phyloP scores from a whole-genome alignment of 37 sponge, comb jelly and placozoan genomes.

The Bolinopsis microptera region DNA sequence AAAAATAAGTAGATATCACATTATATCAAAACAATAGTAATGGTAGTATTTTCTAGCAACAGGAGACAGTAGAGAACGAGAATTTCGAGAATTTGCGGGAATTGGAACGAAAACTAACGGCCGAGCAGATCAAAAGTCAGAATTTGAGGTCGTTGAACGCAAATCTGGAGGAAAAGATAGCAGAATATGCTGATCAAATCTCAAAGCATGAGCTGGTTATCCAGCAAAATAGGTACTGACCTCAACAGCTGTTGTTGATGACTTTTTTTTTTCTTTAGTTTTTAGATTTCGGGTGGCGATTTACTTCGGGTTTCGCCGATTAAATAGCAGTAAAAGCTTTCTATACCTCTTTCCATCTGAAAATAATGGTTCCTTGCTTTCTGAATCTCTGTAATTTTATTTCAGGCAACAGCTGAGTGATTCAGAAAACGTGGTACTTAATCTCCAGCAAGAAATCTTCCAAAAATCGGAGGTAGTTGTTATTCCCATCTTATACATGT shows the following conservation, averaged over 20 bases:
- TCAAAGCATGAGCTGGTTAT: not conserved
- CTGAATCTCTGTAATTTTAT: too few relatives aligned
- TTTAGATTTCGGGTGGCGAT: too few relatives aligned
- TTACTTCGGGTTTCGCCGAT: too few relatives aligned
- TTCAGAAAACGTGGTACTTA: not conserved
- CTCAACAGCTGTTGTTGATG: too few relatives aligned
- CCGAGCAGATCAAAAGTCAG: not conserved
- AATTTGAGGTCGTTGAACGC: not conserved
- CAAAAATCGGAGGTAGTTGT: not conserved
- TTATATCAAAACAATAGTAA: too few relatives aligned
- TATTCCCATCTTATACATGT: too few relatives aligned
- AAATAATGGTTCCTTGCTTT: too few relatives aligned
- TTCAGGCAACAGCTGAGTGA: not conserved
- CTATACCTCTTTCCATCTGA: too few relatives aligned
- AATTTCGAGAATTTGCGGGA: constrained; percentile 12
- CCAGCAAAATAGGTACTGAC: not conserved
- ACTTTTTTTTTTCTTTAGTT: too few relatives aligned
- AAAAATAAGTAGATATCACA: too few relatives aligned
- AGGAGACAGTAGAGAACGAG: not conserved
- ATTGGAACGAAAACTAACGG: not conserved
- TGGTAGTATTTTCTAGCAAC: constrained; percentile 17
- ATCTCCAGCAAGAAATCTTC: not conserved
- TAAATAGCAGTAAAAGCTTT: too few relatives aligned
- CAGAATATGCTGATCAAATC: not conserved
- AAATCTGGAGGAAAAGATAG: not conserved